phyloP scores from a whole-genome alignment of 2,888 invertebrate genomes.

The Dioctria linearis region DNA sequence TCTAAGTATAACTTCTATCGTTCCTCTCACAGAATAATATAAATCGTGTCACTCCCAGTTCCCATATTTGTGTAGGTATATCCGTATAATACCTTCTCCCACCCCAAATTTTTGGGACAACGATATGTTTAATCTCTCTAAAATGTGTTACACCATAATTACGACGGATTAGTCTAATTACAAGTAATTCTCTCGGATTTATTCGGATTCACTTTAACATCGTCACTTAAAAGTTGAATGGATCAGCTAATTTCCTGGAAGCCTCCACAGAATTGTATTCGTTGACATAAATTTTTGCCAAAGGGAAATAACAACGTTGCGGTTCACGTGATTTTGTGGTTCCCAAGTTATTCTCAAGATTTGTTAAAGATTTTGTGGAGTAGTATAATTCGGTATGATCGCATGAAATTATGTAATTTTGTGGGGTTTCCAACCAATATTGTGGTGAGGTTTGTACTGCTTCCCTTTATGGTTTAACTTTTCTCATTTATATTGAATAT shows the following conservation, averaged over 20 bases:
- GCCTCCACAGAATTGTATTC: conserved; percentile 21
- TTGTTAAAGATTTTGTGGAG: conserved; percentile 26
- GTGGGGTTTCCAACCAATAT: no score
- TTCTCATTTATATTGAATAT: no score
- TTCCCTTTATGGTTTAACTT: no score
- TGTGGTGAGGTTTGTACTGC: no score
- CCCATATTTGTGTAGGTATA: background rate
- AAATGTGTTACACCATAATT: conserved; percentile 45
- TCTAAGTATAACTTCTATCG: background rate
- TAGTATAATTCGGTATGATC: background rate
- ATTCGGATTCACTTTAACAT: conserved; percentile 37
- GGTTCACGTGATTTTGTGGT: background rate
- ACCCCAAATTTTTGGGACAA: conserved; percentile 11
- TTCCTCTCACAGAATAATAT: background rate
- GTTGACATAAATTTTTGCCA: conserved; percentile 15
- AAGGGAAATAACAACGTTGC: conserved; percentile 6
- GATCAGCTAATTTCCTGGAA: conserved; percentile 25
- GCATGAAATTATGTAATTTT: no score
- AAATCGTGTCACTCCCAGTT: background rate
- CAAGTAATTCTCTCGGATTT: conserved; percentile 9
- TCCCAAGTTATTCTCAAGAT: conserved; percentile 22
- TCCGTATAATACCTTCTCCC: background rate
- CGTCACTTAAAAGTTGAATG: conserved; percentile 37
- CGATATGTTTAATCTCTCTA: conserved; percentile 46
- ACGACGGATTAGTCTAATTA: conserved; percentile 39